phyloP scores from a whole-genome alignment of 2,113 vertebrate genomes.

The Pedetes capensis region DNA sequence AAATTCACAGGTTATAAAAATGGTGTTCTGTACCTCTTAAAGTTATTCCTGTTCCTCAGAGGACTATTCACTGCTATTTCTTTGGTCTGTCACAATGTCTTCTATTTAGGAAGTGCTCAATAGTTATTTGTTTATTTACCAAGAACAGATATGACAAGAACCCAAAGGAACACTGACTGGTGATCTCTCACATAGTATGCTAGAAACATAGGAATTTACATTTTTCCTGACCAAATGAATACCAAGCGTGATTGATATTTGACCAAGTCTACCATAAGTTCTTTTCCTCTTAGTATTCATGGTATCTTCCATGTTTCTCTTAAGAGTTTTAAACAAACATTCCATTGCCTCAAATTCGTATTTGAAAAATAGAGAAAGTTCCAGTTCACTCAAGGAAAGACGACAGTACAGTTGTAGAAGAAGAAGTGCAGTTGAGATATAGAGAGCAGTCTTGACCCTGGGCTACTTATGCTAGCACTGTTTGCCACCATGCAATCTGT shows the following conservation, averaged over 20 bases:
- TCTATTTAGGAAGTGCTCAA: not conserved
- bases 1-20: not conserved
- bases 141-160: not conserved
- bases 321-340: not conserved
- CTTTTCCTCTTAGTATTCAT: not conserved
- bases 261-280: not conserved
- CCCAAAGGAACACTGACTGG: not conserved
- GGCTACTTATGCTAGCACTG: not conserved
- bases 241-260: not conserved
- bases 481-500: no score
- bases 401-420: not conserved
- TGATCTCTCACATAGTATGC: not conserved
- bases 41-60: not conserved
- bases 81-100: not conserved
- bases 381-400: not conserved
- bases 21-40: not conserved
- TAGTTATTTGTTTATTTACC: conserved; percentile 9
- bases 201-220: not conserved
- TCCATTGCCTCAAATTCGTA: not conserved
- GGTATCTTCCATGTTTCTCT: not conserved
- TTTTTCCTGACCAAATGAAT: not conserved
- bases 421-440: accelerated
- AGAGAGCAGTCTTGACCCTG: not conserved
- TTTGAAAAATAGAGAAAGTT: not conserved
- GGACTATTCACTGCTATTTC: not conserved